Base-by-base conservation (phyloP, 1,140 invertebrate species). In the Hylaeus volcanicus region DNA sequence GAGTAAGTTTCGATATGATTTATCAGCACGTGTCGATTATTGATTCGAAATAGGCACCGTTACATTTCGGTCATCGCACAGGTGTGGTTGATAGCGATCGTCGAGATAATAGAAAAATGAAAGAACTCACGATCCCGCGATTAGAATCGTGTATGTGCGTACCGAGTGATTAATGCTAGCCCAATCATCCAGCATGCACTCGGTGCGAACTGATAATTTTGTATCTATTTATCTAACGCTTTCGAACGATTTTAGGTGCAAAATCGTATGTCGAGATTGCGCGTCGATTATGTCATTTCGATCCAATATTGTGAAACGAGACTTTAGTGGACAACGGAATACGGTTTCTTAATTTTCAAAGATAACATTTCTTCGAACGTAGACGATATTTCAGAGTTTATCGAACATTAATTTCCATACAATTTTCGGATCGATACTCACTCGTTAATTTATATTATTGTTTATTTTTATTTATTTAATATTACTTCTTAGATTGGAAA, bases 61-160 rank as follows among this genome's bases (percentile, higher is more conserved):
- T 45, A 55, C 0, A 55, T 58, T 60, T 68, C 61, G 55, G 68
- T 41, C 12, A 65, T 66, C 55, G n/a, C n/a, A 26, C 55, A 73
- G 75, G 53, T 82, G 76, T 41, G 43, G 15, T 39, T 11, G 69
- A 77, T 80, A 45, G 11, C 5, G 14, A 48, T 48, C 65, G 43
- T 66, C 26, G 43, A 61, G 39, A 70, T 58, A 45, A 74, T 61
- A 64, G 61, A 39, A 41, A 14, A 53, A 69, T 73, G 48, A 71
- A 26, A 60, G 39, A 60, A 80, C 58, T 39, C 74, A 12, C 37
- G 48, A 48, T 72, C 26, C 14, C 14, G 12, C 26, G 37, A 68
- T 43, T 56, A 81, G 56, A 73, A 81, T 74, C 26, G 26, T 26
- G 26, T 43, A 43, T 3, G 43, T 66, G 15, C 8, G 6, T 37